These are phyloP conservation scores for Bombus consobrinus DNA, from an alignment of 1,140 invertebrate species.

Conservation along the genomic window DNA sequence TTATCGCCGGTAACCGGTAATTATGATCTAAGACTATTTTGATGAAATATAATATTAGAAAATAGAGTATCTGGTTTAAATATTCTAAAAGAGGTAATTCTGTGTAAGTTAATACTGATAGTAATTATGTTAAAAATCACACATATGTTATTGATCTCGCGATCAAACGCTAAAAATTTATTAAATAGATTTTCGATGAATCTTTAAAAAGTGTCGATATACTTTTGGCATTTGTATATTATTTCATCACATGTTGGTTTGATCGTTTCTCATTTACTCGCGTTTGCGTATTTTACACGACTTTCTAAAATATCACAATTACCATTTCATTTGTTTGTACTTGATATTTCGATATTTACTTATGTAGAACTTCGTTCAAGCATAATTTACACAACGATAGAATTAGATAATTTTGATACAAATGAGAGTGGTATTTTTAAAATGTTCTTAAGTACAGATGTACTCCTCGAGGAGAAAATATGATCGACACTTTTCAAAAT, in stretches of 20 bases:
- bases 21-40: neutral
- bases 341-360: neutral
- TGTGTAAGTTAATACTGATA: slow-evolving; percentile 25
- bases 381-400: neutral
- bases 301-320: slow-evolving; percentile 38
- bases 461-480: too few relatives aligned
- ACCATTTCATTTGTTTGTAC: slow-evolving; percentile 19
- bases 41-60: neutral
- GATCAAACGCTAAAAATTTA: neutral
- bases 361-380: neutral
- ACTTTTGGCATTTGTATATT: slow-evolving; percentile 27
- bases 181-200: neutral
- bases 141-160: neutral
- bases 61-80: slow-evolving; percentile 21
- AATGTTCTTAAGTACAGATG: neutral
- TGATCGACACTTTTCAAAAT: slow-evolving; percentile 25
- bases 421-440: neutral
- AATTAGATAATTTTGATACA: neutral
- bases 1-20: neutral
- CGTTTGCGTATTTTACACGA: neutral
- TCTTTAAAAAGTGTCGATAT: neutral
- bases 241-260: neutral
- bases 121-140: neutral
- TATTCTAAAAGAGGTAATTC: neutral
- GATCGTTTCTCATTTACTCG: neutral